A percentile compares a stretch with the other conserved stretches of the same genome.
These are phyloP conservation scores for Erethizon dorsatum DNA, from an alignment of 2,797 vertebrate genomes.

Conservation along the genomic window DNA sequence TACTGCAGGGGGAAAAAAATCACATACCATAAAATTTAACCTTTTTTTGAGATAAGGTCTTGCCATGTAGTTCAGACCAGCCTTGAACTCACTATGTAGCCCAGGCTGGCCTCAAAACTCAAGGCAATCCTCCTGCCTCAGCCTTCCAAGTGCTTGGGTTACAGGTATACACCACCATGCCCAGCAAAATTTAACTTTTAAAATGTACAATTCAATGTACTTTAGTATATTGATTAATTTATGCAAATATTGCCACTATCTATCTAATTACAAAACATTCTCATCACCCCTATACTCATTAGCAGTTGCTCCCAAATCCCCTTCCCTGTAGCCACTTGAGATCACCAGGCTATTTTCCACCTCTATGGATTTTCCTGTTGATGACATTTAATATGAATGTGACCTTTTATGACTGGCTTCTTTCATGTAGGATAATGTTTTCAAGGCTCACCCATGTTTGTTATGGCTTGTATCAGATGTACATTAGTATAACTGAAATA, in stretches of 20 bases:
- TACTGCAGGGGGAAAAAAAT: background rate
- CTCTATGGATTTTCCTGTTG: background rate
- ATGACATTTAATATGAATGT: background rate
- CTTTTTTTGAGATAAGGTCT: background rate
- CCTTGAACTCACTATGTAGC: no score
- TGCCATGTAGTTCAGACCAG: no score
- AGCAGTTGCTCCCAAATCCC: background rate
- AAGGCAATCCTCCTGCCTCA: no score
- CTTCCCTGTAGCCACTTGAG: background rate
- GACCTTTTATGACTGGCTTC: background rate
- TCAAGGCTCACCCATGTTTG: background rate
- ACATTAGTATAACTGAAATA: background rate
- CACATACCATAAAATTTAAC: background rate
- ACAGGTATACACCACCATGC: no score
- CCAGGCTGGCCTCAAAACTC: no score
- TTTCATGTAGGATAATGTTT: background rate
- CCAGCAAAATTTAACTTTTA: background rate
- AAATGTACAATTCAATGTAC: background rate
- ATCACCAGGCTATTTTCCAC: background rate
- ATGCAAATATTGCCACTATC: background rate
- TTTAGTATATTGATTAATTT: background rate
- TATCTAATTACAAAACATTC: slow-evolving; percentile 37
- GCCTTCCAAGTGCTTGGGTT: no score
- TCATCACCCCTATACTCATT: background rate
- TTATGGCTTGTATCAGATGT: background rate